Percentiles rank a stretch among this genome's conserved stretches.
These are phyloP conservation scores for Gadus macrocephalus DNA, from an alignment of 2,113 vertebrate genomes.

Conservation along the genomic window DNA sequence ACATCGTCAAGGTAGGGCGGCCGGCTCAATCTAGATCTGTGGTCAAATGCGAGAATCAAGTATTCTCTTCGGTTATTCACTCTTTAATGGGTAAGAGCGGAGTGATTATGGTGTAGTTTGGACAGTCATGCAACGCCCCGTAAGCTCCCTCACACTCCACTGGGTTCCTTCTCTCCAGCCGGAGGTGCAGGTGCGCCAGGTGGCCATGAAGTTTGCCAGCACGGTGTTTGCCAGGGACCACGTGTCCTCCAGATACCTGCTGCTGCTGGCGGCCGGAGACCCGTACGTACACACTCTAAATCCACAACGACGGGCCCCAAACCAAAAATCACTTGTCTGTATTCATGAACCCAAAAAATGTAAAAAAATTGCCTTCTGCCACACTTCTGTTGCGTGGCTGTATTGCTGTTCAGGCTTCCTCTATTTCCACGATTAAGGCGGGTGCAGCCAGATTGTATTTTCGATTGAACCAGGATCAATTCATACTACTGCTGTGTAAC, in stretches of 20 bases:
- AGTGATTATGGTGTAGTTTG: not conserved
- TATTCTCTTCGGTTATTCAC: no score
- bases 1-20: slow-evolving; percentile 87
- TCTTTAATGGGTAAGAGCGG: no score
- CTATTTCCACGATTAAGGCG: no score
- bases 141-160: not conserved
- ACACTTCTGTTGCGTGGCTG: no score
- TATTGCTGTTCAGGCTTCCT: no score
- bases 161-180: slow-evolving; percentile 70
- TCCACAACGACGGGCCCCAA: not conserved
- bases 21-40: not conserved
- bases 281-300: slow-evolving; percentile 76
- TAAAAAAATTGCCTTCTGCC: no score
- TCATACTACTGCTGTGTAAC: no score
- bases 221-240: slow-evolving; percentile 92
- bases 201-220: slow-evolving; percentile 97
- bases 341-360: no score
- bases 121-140: not conserved
- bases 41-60: no score
- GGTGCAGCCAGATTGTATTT: no score
- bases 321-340: no score
- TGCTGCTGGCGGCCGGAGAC: slow-evolving; percentile 93
- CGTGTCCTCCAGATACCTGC: slow-evolving; percentile 93
- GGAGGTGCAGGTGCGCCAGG: slow-evolving; percentile 95
- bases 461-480: no score